phyloP scores from a whole-genome alignment of 23 tunicate genomes.

The Halocynthia aurantium region DNA sequence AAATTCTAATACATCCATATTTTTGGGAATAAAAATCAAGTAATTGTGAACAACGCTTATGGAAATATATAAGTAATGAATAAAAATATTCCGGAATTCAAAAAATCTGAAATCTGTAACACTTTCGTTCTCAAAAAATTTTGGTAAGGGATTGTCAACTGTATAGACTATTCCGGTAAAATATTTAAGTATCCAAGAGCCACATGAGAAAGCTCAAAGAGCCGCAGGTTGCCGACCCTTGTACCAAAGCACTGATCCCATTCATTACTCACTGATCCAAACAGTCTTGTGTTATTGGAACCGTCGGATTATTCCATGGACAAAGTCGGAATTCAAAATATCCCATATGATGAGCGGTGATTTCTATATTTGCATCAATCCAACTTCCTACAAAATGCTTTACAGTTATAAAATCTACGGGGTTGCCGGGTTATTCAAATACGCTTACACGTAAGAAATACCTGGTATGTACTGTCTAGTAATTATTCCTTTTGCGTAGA shows the following conservation, averaged over 20 bases:
- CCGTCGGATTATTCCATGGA: constrained; percentile 35
- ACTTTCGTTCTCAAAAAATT: too few relatives aligned
- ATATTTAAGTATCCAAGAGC: too few relatives aligned
- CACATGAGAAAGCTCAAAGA: too few relatives aligned
- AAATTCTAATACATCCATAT: too few relatives aligned
- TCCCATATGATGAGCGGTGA: constrained; percentile 27
- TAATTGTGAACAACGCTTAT: too few relatives aligned
- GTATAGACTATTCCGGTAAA: too few relatives aligned
- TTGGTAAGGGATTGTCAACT: too few relatives aligned
- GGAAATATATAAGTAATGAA: too few relatives aligned
- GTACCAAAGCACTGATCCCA: neutral
- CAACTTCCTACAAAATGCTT: neutral
- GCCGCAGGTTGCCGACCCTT: too few relatives aligned
- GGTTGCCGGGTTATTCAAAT: neutral
- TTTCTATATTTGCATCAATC: constrained; percentile 4
- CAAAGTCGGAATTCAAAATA: constrained; percentile 70
- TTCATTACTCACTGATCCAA: constrained; percentile 32
- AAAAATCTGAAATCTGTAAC: neutral
- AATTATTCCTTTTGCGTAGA: constrained; percentile 37
- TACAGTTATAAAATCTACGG: neutral
- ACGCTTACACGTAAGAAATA: neutral
- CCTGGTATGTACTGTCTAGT: neutral
- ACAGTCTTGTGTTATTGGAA: constrained; percentile 41
- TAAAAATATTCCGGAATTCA: neutral
- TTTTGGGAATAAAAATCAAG: too few relatives aligned